Percentiles rank a stretch among this genome's conserved stretches.
Conservation (phyloP, 2,888 invertebrate genomes). For the Stegana nigrithorax region DNA sequence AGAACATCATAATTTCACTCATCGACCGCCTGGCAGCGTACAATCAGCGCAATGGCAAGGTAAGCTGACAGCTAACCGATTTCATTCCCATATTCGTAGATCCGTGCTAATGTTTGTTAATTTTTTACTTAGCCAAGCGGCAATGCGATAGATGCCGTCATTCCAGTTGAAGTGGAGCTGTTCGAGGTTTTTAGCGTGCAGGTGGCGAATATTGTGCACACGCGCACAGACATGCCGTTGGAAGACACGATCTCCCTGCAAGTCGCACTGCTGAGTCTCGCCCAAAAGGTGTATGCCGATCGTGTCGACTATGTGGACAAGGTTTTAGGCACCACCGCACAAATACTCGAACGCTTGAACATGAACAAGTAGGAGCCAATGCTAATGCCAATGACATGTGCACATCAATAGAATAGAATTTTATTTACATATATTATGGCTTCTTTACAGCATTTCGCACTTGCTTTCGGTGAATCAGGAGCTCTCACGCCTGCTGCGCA, state of each 20-base stretch:
- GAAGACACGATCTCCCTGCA: slow-evolving; percentile 97
- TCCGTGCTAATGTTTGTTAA: neutral
- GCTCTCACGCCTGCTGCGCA: slow-evolving; percentile 89
- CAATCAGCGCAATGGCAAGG: slow-evolving; percentile 80
- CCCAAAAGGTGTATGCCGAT: slow-evolving; percentile 96
- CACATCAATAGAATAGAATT: no score
- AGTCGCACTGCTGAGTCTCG: slow-evolving; percentile 92
- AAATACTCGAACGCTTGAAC: slow-evolving; percentile 89
- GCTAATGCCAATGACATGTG: neutral
- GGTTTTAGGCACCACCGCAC: slow-evolving; percentile 90
- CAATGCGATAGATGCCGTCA: slow-evolving; percentile 72
- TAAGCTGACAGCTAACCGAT: slow-evolving; percentile 25
- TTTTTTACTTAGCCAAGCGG: slow-evolving; percentile 57
- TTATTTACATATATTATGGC: slow-evolving; percentile 2
- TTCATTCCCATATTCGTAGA: neutral
- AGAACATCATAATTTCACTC: slow-evolving; percentile 96
- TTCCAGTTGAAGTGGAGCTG: slow-evolving; percentile 88
- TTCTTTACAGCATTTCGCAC: slow-evolving; percentile 62
- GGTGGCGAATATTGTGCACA: slow-evolving; percentile 94
- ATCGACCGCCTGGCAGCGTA: slow-evolving; percentile 91
- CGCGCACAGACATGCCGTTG: slow-evolving; percentile 91
- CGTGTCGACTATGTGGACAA: slow-evolving; percentile 95
- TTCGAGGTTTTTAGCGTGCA: slow-evolving; percentile 99
- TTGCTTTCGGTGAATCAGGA: slow-evolving; percentile 86
- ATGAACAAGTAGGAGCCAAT: slow-evolving; percentile 76